Evolutionary conservation across 1,140 invertebrate genomes (phyloP).

Genomic region (Drosophila repletoides): DNA sequence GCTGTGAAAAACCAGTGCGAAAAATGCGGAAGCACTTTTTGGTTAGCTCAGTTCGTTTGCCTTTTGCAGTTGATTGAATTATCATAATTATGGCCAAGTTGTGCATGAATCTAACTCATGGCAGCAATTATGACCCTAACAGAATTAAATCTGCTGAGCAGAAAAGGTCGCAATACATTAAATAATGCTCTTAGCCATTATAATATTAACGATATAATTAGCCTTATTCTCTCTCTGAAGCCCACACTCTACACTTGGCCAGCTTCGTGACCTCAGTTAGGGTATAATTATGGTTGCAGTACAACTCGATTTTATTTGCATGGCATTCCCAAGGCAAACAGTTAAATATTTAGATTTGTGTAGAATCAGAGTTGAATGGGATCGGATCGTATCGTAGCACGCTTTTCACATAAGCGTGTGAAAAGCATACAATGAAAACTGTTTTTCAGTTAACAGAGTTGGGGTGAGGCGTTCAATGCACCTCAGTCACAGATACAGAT

Average conservation of each 20-base stretch:
- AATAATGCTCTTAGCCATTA: too few relatives aligned
- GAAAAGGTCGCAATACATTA: constrained; percentile 1
- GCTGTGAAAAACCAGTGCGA: constrained; percentile 44
- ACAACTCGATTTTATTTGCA: constrained; percentile 5
- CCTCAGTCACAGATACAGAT: background rate
- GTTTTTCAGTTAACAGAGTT: background rate
- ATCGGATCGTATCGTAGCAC: constrained; percentile 60
- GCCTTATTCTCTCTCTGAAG: too few relatives aligned
- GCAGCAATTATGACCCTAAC: constrained; percentile 28
- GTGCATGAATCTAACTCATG: constrained; percentile 41
- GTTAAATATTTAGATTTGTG: constrained; percentile 72
- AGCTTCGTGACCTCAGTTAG: background rate
- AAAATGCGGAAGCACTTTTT: constrained; percentile 54
- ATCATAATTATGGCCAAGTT: constrained; percentile 29
- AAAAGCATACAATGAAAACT: constrained; percentile 49
- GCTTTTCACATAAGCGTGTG: constrained; percentile 70
- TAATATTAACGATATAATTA: too few relatives aligned
- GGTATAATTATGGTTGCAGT: constrained; percentile 17
- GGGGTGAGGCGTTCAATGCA: constrained; percentile 37
- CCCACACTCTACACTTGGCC: too few relatives aligned
- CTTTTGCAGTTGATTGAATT: constrained; percentile 49
- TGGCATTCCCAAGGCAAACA: constrained; percentile 43
- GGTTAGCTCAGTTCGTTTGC: constrained; percentile 8
- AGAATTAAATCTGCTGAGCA: background rate
- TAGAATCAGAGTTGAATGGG: constrained; percentile 36